Evolutionary conservation across 2,113 vertebrate genomes (phyloP).

Genomic region (Mormoops blainvillei): DNA sequence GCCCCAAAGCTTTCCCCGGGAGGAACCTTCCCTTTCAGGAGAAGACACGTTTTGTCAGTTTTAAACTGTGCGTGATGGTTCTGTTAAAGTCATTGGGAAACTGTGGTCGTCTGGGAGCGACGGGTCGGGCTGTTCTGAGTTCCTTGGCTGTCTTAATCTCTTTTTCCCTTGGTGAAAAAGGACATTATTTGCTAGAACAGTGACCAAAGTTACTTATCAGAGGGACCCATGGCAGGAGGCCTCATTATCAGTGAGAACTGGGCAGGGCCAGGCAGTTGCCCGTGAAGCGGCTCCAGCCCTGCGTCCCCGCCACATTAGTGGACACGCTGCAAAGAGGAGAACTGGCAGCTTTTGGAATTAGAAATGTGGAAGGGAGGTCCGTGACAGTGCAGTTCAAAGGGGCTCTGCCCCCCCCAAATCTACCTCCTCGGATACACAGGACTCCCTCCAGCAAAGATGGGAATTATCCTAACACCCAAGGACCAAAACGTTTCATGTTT

Average conservation of each 20-base stretch:
- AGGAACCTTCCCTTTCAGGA: slow-evolving; percentile 7
- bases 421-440: not conserved
- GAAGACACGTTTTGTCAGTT: not conserved
- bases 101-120: not conserved
- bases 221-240: not conserved
- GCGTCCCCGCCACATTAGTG: not conserved
- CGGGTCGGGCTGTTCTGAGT: not conserved
- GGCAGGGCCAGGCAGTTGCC: not conserved
- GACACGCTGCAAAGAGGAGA: not conserved
- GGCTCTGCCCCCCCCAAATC: not conserved
- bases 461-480: not conserved
- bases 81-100: not conserved
- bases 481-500: not conserved
- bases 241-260: not conserved
- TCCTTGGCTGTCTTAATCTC: not conserved
- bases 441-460: not conserved
- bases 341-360: not conserved
- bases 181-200: not conserved
- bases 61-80: not conserved
- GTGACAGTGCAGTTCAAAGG: not conserved
- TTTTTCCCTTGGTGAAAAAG: not conserved
- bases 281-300: not conserved
- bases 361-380: not conserved
- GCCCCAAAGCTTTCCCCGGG: slow-evolving; percentile 17
- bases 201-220: not conserved